Evolutionary conservation across 2,113 vertebrate species (phyloP).

Genomic region (Psittacula cyanocephala): DNA sequence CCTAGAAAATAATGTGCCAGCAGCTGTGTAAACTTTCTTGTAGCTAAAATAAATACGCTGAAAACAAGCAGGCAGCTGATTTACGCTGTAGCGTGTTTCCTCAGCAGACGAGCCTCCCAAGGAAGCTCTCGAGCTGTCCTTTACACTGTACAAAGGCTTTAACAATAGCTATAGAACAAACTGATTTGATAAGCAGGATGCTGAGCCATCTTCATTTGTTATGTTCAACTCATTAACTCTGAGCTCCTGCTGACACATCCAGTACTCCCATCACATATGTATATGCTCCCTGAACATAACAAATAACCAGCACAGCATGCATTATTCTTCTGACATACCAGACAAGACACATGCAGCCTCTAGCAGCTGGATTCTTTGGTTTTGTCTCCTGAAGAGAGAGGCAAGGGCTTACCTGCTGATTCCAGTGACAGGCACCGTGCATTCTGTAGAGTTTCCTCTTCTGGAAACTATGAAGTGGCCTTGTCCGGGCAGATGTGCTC

Average conservation of each 20-base stretch:
- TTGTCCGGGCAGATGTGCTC: slow-evolving; percentile 85
- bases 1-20: slow-evolving; percentile 45
- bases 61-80: slow-evolving; percentile 32
- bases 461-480: slow-evolving; percentile 85
- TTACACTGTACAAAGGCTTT: not conserved
- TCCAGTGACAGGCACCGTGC: slow-evolving; percentile 56
- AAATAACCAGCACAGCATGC: not conserved
- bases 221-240: not conserved
- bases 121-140: not conserved
- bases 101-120: not conserved
- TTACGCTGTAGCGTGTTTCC: not conserved
- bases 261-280: not conserved
- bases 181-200: not conserved
- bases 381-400: not conserved
- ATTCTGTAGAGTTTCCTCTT: slow-evolving; percentile 86
- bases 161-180: not conserved
- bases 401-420: slow-evolving; percentile 69
- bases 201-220: not conserved
- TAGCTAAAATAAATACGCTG: slow-evolving; percentile 25
- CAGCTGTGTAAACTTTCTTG: slow-evolving; percentile 44
- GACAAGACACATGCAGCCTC: not conserved
- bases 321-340: not conserved
- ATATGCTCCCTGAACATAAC: not conserved
- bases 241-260: not conserved
- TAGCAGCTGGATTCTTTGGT: not conserved